Evolutionary conservation across 2,888 invertebrate species (phyloP), one percentile per base, ranked within the genome.

Genomic region (Tipula unca): DNA sequence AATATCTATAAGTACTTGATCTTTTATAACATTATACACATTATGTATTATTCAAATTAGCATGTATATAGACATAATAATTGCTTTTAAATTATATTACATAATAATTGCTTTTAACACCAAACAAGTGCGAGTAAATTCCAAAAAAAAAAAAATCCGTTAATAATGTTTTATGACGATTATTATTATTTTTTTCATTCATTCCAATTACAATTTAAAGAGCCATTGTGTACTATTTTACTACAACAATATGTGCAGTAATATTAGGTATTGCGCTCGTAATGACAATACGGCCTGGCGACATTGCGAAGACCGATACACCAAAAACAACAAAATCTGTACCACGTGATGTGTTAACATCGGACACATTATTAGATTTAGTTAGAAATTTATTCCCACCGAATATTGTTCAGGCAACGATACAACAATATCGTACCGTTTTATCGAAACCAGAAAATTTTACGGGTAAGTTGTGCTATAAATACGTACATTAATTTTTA

Each of bases 371-470:
- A 86, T 93, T 99, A 91, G 99, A 99, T 92, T 93, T 99, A 88
- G 92, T 98, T 88, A 94, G 97, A 90, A 98, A 98, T 90, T 94
- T 98, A 91, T 98, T 98, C 89, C 97, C 98, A 35, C 96, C 97
- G 88, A 98, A 98, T 91, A 92, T 98, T 87, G 94, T 96, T 35
- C 96, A 97, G 89, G 96, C 98, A 13, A 95, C 96, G 87, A 94
- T 97, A 88, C 93, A 29, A 32, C 83, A 83, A 35, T 35, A 32
- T 17, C 83, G 83, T 83, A 83, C 83, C 10, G 35, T 32, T 17
- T 32, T 83, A n/a, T 3, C 17, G n/a, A 83, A 32, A 35, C 83
- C 83, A 83, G 17, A n/a, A 29, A 35, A 83, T 83, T 0, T 83
- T 32, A 83, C 29, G n/a, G 83, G 83, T 83, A 32, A 83, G 83